phyloP scores from a whole-genome alignment of 2,888 invertebrate species.

The Xiphydria camelus region DNA sequence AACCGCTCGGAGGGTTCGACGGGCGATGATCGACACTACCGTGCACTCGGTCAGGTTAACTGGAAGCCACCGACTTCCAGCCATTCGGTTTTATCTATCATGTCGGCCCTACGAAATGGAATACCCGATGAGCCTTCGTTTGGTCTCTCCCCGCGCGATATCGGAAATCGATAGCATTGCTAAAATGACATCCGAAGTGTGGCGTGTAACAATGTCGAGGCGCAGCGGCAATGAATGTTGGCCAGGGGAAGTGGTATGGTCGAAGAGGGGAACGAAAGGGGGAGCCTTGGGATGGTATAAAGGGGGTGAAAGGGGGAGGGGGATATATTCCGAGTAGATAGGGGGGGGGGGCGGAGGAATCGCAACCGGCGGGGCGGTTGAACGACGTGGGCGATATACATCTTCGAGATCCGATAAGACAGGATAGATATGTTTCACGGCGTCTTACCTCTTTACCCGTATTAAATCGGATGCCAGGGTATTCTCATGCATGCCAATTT shows the following conservation, averaged over 20 bases:
- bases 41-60: conserved; percentile 16
- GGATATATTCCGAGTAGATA: background rate
- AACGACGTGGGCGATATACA: conserved; percentile 39
- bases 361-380: background rate
- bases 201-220: conserved; percentile 22
- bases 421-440: conserved; percentile 53
- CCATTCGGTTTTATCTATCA: conserved; percentile 26
- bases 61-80: conserved; percentile 19
- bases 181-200: conserved; percentile 31
- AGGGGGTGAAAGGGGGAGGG: conserved; percentile 7
- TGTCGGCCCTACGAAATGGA: conserved; percentile 37
- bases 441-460: conserved; percentile 52
- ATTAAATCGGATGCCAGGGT: conserved; percentile 54
- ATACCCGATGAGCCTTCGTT: conserved; percentile 41
- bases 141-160: conserved; percentile 27
- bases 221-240: conserved; percentile 8
- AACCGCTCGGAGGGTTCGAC: too few relatives aligned
- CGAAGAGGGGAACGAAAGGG: conserved; percentile 8
- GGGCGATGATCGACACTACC: conserved; percentile 8
- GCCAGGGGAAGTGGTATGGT: background rate
- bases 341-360: background rate
- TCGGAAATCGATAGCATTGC: conserved; percentile 38
- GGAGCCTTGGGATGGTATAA: conserved; percentile 5
- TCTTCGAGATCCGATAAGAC: conserved; percentile 52
- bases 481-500: conserved; percentile 57